phyloP scores from a whole-genome alignment of 2,113 vertebrate species.

The Pionites leucogaster region DNA sequence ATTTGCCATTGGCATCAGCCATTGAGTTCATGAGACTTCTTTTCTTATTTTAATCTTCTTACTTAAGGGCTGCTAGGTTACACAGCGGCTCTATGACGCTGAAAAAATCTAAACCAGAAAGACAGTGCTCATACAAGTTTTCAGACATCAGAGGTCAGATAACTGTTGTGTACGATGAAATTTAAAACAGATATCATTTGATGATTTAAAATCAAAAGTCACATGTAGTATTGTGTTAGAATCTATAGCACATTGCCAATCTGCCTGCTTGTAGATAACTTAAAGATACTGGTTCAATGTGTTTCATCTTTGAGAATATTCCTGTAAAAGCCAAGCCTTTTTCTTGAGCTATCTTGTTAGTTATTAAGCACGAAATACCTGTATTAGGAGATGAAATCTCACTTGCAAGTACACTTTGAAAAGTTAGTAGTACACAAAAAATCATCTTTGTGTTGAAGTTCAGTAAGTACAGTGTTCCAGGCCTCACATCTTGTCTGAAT shows the following conservation, averaged over 20 bases:
- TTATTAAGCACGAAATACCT: not conserved
- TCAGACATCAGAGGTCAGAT: not conserved
- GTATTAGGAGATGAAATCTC: not conserved
- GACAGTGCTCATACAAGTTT: rapidly evolving
- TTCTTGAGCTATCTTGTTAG: not conserved
- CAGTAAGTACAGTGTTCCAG: not conserved
- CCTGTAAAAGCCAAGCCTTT: not conserved
- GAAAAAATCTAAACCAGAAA: not conserved
- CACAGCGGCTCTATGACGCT: not conserved
- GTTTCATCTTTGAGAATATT: constrained; percentile 4
- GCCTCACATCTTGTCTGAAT: not conserved
- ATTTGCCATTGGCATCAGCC: not conserved
- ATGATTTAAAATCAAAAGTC: not conserved
- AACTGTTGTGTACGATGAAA: not conserved
- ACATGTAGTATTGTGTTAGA: not conserved
- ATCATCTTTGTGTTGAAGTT: not conserved
- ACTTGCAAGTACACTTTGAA: not conserved
- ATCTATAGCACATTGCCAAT: not conserved
- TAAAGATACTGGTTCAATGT: not conserved
- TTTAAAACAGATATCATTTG: not conserved
- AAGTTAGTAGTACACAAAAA: not conserved
- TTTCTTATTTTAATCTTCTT: not conserved
- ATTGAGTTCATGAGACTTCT: not conserved
- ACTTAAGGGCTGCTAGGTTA: not conserved
- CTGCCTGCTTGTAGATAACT: not conserved